A percentile compares a stretch with the other conserved stretches of the same genome.
Evolutionary conservation across 2,888 invertebrate species (phyloP).

Genomic region (Panopea generosa): DNA sequence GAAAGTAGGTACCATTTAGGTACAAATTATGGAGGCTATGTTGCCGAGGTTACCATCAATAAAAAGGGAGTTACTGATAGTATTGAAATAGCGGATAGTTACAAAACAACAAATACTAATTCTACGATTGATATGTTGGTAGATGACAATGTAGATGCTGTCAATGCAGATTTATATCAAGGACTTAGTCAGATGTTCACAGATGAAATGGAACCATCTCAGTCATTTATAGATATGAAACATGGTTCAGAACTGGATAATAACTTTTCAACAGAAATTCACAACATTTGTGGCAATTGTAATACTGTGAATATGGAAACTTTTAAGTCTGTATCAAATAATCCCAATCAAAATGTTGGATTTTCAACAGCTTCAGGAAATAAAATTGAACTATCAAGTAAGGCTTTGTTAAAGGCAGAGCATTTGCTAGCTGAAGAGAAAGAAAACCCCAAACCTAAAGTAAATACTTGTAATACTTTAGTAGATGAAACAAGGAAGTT

Average conservation of each 20-base stretch:
- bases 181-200: slow-evolving; percentile 64
- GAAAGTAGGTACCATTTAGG: no score
- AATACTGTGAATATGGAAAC: no score
- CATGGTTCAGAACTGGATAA: not conserved
- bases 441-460: not conserved
- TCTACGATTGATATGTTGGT: not conserved
- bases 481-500: no score
- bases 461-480: not conserved
- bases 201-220: slow-evolving; percentile 59
- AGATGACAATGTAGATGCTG: not conserved
- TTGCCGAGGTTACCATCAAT: no score
- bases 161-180: slow-evolving; percentile 15
- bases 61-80: not conserved
- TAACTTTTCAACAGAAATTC: no score
- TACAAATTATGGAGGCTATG: no score
- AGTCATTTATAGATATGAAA: slow-evolving; percentile 11
- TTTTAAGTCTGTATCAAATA: no score
- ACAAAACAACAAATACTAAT: not conserved
- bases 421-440: slow-evolving; percentile 17
- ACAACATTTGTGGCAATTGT: no score
- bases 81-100: not conserved
- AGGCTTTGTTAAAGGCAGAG: slow-evolving; percentile 33
- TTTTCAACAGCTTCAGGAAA: slow-evolving; percentile 45
- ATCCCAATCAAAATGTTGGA: not conserved
- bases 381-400: slow-evolving; percentile 8